A percentile compares a stretch with the other conserved stretches of the same genome.
Evolutionary conservation across 2,797 vertebrate species (phyloP).

Genomic region (Tauraco hartlaubi): DNA sequence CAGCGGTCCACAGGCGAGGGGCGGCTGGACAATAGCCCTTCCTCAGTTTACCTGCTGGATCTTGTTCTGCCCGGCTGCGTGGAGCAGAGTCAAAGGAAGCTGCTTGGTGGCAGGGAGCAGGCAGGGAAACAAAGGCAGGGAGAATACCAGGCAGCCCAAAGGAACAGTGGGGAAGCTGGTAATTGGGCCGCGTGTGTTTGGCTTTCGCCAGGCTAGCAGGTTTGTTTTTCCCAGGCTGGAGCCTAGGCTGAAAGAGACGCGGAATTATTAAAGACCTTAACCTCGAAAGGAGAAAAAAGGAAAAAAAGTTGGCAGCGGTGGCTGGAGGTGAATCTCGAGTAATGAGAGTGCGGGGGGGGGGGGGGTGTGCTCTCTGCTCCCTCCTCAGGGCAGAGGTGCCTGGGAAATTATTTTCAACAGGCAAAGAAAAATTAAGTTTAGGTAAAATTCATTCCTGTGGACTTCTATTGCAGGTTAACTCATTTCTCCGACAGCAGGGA

Average conservation of each 20-base stretch:
- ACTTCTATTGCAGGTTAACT: neutral
- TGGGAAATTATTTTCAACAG: neutral
- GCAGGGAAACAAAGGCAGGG: conserved; percentile 54
- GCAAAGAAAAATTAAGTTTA: neutral
- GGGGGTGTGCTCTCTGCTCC: neutral
- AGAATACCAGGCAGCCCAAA: conserved; percentile 61
- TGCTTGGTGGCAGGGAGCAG: conserved; percentile 32
- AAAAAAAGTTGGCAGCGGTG: neutral
- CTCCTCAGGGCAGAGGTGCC: neutral
- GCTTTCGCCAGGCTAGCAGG: conserved; percentile 65
- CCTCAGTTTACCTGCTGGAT: conserved; percentile 69
- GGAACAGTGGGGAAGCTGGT: conserved; percentile 72
- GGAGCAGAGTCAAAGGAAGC: conserved; percentile 44
- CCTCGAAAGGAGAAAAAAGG: neutral
- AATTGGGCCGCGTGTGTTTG: conserved; percentile 62
- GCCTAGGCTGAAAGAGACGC: conserved; percentile 55
- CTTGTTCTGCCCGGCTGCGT: conserved; percentile 35
- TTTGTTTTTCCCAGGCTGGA: conserved; percentile 74
- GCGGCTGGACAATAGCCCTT: neutral
- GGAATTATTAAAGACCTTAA: conserved; percentile 37
- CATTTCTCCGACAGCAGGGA: neutral
- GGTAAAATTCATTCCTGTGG: neutral
- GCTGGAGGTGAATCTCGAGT: conserved; percentile 43
- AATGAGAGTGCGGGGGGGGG: neutral
- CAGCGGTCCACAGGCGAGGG: neutral